Percentiles rank a stretch among this genome's conserved stretches.
Evolutionary conservation across 2,888 invertebrate species (phyloP).

Genomic region (Lepidonotus clava): DNA sequence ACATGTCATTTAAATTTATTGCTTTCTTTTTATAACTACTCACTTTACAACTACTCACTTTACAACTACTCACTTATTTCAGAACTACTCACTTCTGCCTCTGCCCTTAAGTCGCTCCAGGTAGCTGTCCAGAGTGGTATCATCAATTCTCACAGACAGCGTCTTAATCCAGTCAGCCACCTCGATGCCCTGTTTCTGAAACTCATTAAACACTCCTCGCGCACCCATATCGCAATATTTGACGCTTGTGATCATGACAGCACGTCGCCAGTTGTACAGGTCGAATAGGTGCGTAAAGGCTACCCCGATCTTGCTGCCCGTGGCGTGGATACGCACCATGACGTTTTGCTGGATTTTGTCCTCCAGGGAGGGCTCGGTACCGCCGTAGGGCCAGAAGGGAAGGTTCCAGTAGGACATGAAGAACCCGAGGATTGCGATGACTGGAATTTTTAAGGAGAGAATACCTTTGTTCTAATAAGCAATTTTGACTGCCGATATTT

Average conservation of each 20-base stretch:
- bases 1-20: no score
- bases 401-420: constrained; percentile 33
- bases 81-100: constrained; percentile 58
- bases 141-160: not conserved
- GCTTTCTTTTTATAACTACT: no score
- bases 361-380: constrained; percentile 1
- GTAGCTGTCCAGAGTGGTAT: constrained; percentile 26
- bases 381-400: constrained; percentile 39
- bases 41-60: no score
- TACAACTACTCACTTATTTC: no score
- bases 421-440: constrained; percentile 7
- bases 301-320: constrained; percentile 33
- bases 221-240: constrained; percentile 45
- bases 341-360: constrained; percentile 15
- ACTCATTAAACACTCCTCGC: not conserved
- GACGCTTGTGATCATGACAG: constrained; percentile 17
- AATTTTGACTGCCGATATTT: no score
- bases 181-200: not conserved
- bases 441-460: no score
- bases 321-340: constrained; percentile 34
- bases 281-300: constrained; percentile 13
- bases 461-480: no score
- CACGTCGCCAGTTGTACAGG: constrained; percentile 3
- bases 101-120: constrained; percentile 41
- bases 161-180: constrained; percentile 40